Base-by-base conservation (phyloP, 2,888 invertebrate genomes). In the Chloroclystis v-ata region DNA sequence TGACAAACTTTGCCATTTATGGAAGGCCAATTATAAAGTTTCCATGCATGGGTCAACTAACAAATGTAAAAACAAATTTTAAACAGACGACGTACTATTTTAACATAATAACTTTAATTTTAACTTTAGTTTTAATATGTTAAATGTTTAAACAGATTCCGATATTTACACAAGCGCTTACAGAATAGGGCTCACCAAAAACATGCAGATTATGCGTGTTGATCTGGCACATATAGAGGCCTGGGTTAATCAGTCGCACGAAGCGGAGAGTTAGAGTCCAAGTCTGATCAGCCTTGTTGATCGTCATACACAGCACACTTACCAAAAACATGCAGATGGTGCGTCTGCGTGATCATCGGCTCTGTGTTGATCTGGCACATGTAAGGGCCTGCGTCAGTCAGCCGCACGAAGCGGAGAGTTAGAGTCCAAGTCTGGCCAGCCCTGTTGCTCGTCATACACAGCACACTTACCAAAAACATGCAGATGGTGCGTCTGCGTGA, bases 211-310 rank as follows among this genome's bases (percentile, higher is more conserved):
- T 94, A 63, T 93, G 93, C 0, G 82, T 82, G 63, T 83, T 83
- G 56, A 83, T 69, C 60, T 83, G 94, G 70, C 94, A 94, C 93
- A 93, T 93, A 83, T 94, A 95, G 83, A 91, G 92, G 35, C 95
- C 95, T 41, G 92, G 90, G 78, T 96, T 95, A 7, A 92, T 84
- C 63, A 93, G 92, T 38, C 92, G 89, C 28, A 94, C 93, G 69
- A 94, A 93, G 56, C 92, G 89, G 64, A 96, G 91, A 67, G 93
- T 93, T 54, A 96, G 89, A 61, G 92, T 91, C 95, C 95, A 95
- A 28, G 92, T 91, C 73, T 92, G 91, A 75, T 95, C 94, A 45
- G 92, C 91, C 68, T 90, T 91, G 47, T 92, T 91, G 61, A 95
- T 92, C 20, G 91, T 92, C 64, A 95, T 94, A 54, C 95, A n/a